Evolutionary conservation across 2,113 vertebrate genomes (phyloP), one percentile per base, ranked within the genome.

Genomic region (Brachirus orientalis): DNA sequence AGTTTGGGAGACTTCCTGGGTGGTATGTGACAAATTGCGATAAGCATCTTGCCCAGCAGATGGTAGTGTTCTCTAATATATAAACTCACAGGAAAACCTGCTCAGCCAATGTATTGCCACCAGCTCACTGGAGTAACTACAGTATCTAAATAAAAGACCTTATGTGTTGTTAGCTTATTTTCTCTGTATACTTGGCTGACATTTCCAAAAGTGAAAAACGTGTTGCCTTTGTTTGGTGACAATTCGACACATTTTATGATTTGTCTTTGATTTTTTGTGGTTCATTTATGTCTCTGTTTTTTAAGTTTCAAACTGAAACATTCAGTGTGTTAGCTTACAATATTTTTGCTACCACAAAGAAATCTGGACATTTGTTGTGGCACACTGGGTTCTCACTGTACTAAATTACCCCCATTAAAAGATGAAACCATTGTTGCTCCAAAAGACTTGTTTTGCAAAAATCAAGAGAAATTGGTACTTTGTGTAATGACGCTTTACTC

Each of bases 61-160:
- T 70, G 89, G 83, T 88, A 90, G 70, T 87, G 56, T 90, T 86
- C 76, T 63, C 72, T 53, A 73, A 88, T 58, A 53, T 44, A 72
- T 79, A 1, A 67, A 86, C 35, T 38, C 8, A 14, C 13, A 19
- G 9, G 13, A 0, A 47, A 60, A 28, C 11, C 43, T 53, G 11
- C 12, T 12, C 40, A 12, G 40, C 11, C 11, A 3, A 36, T 1
- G 33, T 16, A 7, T 36, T 75, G 4, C 43, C 36, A 53, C 54
- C 51, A 11, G 14, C 6, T 62, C 41, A 19, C 10, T 61, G 36
- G 16, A 47, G 59, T 67, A 16, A 18, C 6, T 28, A 56, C 50
- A 40, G 59, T 67, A 16, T n/a, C 6, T 28, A 56, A 47, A 40
- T 19, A 28, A 0, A 65, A 54, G 60, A 36, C 28, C 54, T 43